Conservation (phyloP, 2,888 invertebrate genomes). For the Coelopa pilipes region DNA sequence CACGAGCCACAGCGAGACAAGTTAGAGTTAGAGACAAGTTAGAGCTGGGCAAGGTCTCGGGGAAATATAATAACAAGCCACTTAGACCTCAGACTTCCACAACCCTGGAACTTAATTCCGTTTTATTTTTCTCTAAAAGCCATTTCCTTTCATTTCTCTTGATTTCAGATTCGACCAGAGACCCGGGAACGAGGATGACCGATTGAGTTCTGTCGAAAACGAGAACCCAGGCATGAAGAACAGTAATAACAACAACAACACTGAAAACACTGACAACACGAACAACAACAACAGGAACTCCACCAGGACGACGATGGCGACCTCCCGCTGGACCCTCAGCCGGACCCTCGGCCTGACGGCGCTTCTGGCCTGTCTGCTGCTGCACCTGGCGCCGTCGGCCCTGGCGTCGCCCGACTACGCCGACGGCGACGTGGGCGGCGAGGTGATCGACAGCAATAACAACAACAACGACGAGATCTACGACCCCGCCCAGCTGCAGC, state of each 20-base stretch:
- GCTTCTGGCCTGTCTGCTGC: constrained; percentile 27
- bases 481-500: constrained; percentile 53
- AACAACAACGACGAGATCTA: constrained; percentile 51
- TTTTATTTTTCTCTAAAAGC: background rate
- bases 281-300: constrained; percentile 17
- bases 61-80: background rate
- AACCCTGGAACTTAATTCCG: too few species aligned
- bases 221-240: constrained; percentile 3
- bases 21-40: background rate
- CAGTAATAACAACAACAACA: constrained; percentile 19
- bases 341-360: constrained; percentile 15
- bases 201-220: background rate
- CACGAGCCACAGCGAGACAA: background rate
- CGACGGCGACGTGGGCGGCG: constrained; percentile 43
- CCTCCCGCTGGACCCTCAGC: constrained; percentile 29
- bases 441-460: constrained; percentile 28
- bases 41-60: background rate
- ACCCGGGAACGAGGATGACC: background rate
- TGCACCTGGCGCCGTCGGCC: background rate
- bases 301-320: background rate
- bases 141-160: background rate
- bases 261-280: too few species aligned
- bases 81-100: too few species aligned
- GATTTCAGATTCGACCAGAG: background rate
- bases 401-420: background rate